phyloP scores from a whole-genome alignment of 2,888 invertebrate species.

The Drosophila picticornis region DNA sequence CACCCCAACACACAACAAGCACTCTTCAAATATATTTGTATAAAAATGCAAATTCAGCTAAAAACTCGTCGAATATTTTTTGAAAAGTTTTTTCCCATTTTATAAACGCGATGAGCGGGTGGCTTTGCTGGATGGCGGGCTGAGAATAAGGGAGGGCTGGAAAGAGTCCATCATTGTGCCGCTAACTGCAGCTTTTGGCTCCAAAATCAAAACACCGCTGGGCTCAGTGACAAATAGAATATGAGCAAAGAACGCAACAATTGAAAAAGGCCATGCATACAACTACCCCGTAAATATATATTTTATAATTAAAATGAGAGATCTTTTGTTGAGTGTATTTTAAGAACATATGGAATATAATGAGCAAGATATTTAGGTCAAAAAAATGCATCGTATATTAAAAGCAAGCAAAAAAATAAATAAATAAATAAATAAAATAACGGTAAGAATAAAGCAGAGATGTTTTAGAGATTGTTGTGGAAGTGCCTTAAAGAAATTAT shows the following conservation, averaged over 20 bases:
- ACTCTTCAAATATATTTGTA: conserved; percentile 81
- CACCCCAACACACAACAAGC: conserved; percentile 53
- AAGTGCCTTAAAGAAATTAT: neutral
- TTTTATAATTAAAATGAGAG: neutral
- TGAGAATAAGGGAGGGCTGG: neutral
- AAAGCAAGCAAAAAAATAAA: neutral
- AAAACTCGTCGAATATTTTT: conserved; percentile 78
- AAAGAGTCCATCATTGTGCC: conserved; percentile 49
- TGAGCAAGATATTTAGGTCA: neutral
- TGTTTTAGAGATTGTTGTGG: neutral
- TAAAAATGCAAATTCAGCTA: conserved; percentile 83
- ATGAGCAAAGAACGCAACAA: conserved; percentile 18
- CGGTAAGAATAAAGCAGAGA: neutral
- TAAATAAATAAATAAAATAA: too few species aligned
- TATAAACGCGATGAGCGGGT: conserved; percentile 53
- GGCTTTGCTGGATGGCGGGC: conserved; percentile 36
- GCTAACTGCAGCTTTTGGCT: conserved; percentile 70
- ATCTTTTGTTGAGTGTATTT: neutral
- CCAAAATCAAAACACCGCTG: conserved; percentile 75
- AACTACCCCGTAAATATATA: conserved; percentile 27
- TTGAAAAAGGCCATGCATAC: neutral
- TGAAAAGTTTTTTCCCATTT: conserved; percentile 63
- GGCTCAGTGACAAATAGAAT: conserved; percentile 47
- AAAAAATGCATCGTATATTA: neutral
- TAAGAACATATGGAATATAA: neutral